Percentiles rank a stretch among this genome's conserved stretches.
Conservation (phyloP, 2,888 invertebrate genomes). For the Monoplex corrugatus region DNA sequence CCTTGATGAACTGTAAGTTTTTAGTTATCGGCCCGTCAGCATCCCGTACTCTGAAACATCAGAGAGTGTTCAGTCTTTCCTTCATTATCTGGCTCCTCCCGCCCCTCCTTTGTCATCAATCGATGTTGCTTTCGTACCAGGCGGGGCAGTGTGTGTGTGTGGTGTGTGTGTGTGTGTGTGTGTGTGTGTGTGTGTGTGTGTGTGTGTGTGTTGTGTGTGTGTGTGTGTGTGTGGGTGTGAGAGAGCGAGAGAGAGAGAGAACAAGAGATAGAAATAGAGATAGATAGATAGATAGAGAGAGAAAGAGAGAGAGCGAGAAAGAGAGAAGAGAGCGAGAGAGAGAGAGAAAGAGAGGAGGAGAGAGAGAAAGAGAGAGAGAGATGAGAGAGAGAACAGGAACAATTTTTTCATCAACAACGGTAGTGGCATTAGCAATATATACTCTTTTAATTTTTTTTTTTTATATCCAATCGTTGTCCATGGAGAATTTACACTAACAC, state of each 20-base stretch:
- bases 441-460: too few species aligned
- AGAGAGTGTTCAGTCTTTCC: too few species aligned
- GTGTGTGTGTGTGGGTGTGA: neutral
- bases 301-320: neutral
- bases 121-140: too few species aligned
- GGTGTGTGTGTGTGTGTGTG: neutral
- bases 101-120: too few species aligned
- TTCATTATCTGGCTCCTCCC: too few species aligned
- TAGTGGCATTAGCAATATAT: too few species aligned
- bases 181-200: too few species aligned
- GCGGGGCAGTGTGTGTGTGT: too few species aligned
- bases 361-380: constrained; percentile 19
- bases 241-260: neutral
- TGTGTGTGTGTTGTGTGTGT: neutral
- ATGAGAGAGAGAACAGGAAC: neutral
- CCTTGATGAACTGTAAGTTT: neutral
- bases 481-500: too few species aligned
- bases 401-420: too few species aligned
- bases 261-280: neutral
- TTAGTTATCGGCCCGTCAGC: neutral
- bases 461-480: too few species aligned
- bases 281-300: neutral
- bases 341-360: neutral
- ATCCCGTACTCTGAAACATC: neutral
- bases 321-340: neutral